Conservation (phyloP, 2,797 vertebrate genomes). For the Esox lucius region DNA sequence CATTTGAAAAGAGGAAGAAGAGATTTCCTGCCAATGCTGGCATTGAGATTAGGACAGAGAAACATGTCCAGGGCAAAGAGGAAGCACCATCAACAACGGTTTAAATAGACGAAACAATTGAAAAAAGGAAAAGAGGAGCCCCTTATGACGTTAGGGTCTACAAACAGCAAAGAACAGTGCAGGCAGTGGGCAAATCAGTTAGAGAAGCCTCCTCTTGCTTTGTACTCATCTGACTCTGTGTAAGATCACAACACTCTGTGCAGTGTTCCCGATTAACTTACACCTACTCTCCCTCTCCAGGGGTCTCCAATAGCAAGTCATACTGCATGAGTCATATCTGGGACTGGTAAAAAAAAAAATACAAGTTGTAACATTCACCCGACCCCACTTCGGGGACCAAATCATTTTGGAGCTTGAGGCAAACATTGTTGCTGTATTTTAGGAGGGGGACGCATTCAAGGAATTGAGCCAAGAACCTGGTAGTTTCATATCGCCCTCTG, state of each 20-base stretch:
- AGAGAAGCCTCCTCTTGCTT: conserved; percentile 51
- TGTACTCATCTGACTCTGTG: conserved; percentile 66
- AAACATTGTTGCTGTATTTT: conserved; percentile 40
- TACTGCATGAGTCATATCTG: conserved; percentile 60
- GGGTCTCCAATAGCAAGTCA: conserved; percentile 60
- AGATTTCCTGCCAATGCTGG: conserved; percentile 37
- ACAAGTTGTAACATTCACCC: conserved; percentile 41
- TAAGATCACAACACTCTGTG: conserved; percentile 65
- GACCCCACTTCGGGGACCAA: conserved; percentile 42
- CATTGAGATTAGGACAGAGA: conserved; percentile 46
- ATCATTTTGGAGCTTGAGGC: conserved; percentile 37
- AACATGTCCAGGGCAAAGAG: conserved; percentile 52
- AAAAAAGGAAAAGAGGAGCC: conserved; percentile 64
- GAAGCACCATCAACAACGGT: conserved; percentile 44
- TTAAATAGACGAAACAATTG: conserved; percentile 74
- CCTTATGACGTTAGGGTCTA: conserved; percentile 67
- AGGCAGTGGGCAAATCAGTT: conserved; percentile 45
- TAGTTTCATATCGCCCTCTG: conserved; percentile 43
- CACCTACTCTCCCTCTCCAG: conserved; percentile 68
- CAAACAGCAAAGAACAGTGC: conserved; percentile 64
- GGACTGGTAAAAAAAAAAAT: conserved; percentile 21
- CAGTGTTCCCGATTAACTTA: conserved; percentile 79
- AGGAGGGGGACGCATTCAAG: conserved; percentile 52
- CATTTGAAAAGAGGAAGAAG: conserved; percentile 63
- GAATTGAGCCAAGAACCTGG: conserved; percentile 49